Evolutionary conservation across 1,140 invertebrate species (phyloP).

Genomic region (Heterodera carotae): DNA sequence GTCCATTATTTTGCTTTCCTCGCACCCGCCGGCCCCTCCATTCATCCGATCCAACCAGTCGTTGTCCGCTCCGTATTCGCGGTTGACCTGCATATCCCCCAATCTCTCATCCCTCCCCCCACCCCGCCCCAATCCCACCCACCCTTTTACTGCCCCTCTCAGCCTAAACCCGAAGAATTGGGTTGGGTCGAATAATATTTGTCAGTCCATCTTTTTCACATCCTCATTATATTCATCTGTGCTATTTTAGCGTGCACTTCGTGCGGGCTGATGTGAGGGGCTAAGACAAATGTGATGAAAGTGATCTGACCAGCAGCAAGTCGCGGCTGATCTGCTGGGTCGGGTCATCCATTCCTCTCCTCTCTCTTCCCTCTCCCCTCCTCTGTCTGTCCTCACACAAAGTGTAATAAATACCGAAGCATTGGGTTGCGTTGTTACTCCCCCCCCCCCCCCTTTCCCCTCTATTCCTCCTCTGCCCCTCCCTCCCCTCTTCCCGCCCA

Average conservation of each 20-base stretch:
- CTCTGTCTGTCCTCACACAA: not conserved
- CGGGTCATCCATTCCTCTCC: not conserved
- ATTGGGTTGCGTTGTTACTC: too few species aligned
- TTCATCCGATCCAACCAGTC: not conserved
- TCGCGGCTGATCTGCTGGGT: not conserved
- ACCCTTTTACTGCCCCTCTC: not conserved
- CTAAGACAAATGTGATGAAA: not conserved
- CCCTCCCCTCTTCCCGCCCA: not conserved
- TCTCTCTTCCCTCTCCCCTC: not conserved
- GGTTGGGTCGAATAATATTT: not conserved
- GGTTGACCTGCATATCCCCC: conserved; percentile 3
- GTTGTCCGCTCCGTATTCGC: conserved; percentile 11
- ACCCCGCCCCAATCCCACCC: not conserved
- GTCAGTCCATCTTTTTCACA: not conserved
- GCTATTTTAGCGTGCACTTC: not conserved
- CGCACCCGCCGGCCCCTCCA: not conserved
- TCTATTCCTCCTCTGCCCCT: not conserved
- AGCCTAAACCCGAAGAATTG: not conserved
- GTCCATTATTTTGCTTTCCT: too few species aligned
- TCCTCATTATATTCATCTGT: not conserved
- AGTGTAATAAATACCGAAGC: not conserved
- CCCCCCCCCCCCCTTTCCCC: not conserved
- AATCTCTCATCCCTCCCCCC: not conserved
- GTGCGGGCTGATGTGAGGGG: not conserved
- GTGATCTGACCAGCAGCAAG: not conserved